Conservation (phyloP, 2,888 invertebrate genomes). For the Andrena trimmerana region DNA sequence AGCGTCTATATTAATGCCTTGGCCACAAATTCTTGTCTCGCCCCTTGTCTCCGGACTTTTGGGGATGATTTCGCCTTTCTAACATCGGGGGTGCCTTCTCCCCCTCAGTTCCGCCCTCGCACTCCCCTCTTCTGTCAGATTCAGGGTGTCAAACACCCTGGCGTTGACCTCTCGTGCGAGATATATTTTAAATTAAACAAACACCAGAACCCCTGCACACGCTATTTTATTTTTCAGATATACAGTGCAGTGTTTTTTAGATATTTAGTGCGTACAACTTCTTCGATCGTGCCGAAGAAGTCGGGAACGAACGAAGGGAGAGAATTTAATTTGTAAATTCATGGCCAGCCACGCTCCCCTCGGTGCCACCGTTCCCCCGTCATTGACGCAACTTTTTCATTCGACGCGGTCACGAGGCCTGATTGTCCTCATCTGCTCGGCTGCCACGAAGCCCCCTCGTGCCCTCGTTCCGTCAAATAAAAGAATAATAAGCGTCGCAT, state of each 20-base stretch:
- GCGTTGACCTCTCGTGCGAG: neutral
- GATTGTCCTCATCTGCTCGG: constrained; percentile 68
- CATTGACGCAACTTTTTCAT: constrained; percentile 61
- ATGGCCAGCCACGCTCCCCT: constrained; percentile 25
- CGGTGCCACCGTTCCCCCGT: constrained; percentile 5
- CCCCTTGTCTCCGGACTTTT: constrained; percentile 3
- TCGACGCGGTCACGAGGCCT: constrained; percentile 55
- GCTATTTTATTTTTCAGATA: too few relatives aligned
- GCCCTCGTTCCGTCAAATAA: constrained; percentile 63
- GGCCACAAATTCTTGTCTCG: constrained; percentile 37
- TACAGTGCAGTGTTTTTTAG: too few relatives aligned
- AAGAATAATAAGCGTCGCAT: constrained; percentile 66
- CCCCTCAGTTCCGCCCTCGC: neutral
- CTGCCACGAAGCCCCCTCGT: constrained; percentile 45
- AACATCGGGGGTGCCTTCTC: neutral
- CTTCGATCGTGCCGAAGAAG: neutral
- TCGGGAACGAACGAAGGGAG: neutral
- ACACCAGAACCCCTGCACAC: too few relatives aligned
- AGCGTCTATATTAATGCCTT: constrained; percentile 43
- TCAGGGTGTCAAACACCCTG: neutral
- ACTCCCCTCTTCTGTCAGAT: too few relatives aligned
- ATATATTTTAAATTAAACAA: too few relatives aligned
- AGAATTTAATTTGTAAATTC: constrained; percentile 39
- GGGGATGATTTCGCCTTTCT: constrained; percentile 12
- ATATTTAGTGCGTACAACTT: neutral